Conservation (phyloP, 2,113 vertebrate genomes). For the Eidolon helvum region DNA sequence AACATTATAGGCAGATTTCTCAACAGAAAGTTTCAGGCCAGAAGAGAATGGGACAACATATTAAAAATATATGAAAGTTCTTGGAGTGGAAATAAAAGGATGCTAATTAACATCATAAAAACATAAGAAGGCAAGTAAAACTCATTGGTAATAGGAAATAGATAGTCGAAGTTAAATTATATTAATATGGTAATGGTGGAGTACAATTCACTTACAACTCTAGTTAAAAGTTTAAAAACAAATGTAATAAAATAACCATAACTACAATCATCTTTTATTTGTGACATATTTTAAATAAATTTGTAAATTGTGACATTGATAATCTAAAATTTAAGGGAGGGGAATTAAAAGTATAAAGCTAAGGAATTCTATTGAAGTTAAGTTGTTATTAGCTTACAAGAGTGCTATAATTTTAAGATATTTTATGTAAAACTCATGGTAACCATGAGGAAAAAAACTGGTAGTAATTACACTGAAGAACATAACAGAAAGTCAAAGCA, state of each 20-base stretch:
- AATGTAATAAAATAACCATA: not conserved
- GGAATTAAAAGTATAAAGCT: not conserved
- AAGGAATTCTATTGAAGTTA: not conserved
- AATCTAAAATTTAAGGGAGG: not conserved
- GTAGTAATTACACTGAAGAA: not conserved
- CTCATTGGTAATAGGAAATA: not conserved
- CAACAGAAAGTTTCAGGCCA: not conserved
- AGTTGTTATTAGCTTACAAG: not conserved
- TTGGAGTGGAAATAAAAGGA: not conserved
- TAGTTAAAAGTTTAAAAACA: not conserved
- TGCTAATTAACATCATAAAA: not conserved
- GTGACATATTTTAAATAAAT: not conserved
- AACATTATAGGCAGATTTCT: not conserved
- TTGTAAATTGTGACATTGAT: not conserved
- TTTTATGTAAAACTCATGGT: not conserved
- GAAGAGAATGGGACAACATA: not conserved
- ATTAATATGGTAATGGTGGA: no score
- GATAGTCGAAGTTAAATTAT: not conserved
- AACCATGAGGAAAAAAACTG: not conserved
- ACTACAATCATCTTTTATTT: not conserved
- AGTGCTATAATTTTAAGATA: not conserved
- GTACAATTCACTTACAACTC: not conserved
- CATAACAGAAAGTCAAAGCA: not conserved
- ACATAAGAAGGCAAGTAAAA: not conserved
- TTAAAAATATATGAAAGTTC: not conserved